Evolutionary conservation across 2,888 invertebrate genomes (phyloP).

Genomic region (Trissoscelio sp.): DNA sequence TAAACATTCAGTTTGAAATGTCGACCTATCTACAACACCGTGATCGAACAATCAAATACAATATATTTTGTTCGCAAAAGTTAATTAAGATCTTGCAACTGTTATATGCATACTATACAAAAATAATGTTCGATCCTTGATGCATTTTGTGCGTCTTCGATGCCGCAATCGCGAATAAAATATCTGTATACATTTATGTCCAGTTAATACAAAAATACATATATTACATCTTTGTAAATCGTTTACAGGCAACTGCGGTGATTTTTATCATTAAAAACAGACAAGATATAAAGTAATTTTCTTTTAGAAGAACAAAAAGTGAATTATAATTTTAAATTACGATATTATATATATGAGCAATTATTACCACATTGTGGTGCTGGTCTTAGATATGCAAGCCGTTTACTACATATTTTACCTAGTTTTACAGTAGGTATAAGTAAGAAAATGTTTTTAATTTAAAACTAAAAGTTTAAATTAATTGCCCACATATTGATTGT

Average conservation of each 20-base stretch:
- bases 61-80: constrained; percentile 4
- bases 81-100: not conserved
- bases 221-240: constrained; percentile 30
- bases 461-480: too few species aligned
- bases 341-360: too few species aligned
- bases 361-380: too few species aligned
- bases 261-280: not conserved
- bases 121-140: constrained; percentile 38
- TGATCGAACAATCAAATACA: constrained; percentile 13
- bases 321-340: too few species aligned
- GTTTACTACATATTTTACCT: too few species aligned
- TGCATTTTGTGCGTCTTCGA: constrained; percentile 25
- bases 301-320: not conserved
- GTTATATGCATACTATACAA: not conserved
- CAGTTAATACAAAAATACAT: constrained; percentile 54
- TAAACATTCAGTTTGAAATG: constrained; percentile 24
- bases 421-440: too few species aligned
- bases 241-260: constrained; percentile 45
- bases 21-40: constrained; percentile 48
- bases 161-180: constrained; percentile 17
- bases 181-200: constrained; percentile 47
- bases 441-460: too few species aligned
- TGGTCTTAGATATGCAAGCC: too few species aligned
- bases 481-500: too few species aligned
- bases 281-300: constrained; percentile 1